Evolutionary conservation across 2,888 invertebrate species (phyloP).

Genomic region (Imbricaverruca yamaguchii): DNA sequence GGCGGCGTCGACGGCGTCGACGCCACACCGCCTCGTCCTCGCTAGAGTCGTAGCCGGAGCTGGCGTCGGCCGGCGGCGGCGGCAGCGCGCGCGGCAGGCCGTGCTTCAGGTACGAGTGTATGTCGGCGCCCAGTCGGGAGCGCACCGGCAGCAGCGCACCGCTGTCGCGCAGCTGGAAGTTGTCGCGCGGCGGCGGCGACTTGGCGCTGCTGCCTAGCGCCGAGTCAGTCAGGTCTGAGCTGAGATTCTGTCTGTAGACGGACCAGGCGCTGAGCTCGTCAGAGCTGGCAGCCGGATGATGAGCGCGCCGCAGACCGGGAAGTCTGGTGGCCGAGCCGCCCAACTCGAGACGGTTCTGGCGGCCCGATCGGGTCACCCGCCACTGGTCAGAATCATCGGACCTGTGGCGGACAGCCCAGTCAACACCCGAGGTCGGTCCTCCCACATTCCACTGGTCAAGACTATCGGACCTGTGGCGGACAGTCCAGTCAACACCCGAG

Average conservation of each 20-base stretch:
- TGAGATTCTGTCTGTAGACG: slow-evolving; percentile 78
- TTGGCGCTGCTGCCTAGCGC: slow-evolving; percentile 87
- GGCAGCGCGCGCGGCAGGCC: slow-evolving; percentile 86
- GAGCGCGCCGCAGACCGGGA: too few species aligned
- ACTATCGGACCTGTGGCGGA: too few species aligned
- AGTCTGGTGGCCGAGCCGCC: too few species aligned
- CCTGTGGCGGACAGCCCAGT: too few species aligned
- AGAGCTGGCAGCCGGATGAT: slow-evolving; percentile 51
- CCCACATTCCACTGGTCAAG: too few species aligned
- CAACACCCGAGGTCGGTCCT: too few species aligned
- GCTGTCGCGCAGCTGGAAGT: slow-evolving; percentile 85
- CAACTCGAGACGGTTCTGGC: too few species aligned
- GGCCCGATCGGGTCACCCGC: too few species aligned
- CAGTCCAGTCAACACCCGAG: too few species aligned
- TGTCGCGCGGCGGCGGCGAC: slow-evolving; percentile 77
- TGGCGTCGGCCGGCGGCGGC: slow-evolving; percentile 68
- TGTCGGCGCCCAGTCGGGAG: slow-evolving; percentile 78
- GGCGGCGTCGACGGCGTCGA: slow-evolving; percentile 29
- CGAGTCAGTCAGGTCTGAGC: slow-evolving; percentile 91
- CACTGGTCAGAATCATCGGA: too few species aligned
- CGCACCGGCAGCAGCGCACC: slow-evolving; percentile 38
- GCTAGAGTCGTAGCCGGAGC: slow-evolving; percentile 88
- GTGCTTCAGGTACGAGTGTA: slow-evolving; percentile 89
- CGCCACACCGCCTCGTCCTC: slow-evolving; percentile 47
- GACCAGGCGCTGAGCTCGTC: slow-evolving; percentile 95